These are phyloP conservation scores for Neolamprologus toae DNA, from an alignment of 2,113 vertebrate genomes.

Conservation along the genomic window DNA sequence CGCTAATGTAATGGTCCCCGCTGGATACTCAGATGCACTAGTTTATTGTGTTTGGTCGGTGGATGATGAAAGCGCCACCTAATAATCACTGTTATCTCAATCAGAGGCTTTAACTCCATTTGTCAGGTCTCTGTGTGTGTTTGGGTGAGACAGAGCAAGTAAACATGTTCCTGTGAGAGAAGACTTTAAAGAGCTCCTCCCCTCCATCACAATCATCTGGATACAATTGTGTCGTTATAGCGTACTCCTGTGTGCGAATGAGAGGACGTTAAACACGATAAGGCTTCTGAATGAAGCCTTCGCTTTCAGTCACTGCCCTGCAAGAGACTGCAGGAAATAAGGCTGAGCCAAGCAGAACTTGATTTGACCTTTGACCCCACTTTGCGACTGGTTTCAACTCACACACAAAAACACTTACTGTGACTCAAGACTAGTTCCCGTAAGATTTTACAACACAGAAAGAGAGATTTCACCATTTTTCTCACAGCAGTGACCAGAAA, in stretches of 20 bases:
- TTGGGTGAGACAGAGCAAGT: neutral
- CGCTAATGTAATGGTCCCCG: neutral
- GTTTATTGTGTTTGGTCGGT: neutral
- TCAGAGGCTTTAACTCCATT: slow-evolving; percentile 7
- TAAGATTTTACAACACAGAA: slow-evolving; percentile 6
- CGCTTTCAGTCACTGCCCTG: neutral
- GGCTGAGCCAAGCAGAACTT: neutral
- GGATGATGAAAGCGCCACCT: slow-evolving; percentile 20
- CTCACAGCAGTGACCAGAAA: neutral
- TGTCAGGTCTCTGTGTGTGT: neutral
- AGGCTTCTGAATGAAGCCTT: slow-evolving; percentile 27
- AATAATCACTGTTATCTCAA: slow-evolving; percentile 23
- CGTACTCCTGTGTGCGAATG: slow-evolving; percentile 35
- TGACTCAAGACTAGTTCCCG: slow-evolving; percentile 43
- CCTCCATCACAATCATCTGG: slow-evolving; percentile 57
- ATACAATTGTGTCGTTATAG: slow-evolving; percentile 65
- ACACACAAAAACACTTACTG: slow-evolving; percentile 43
- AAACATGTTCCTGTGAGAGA: slow-evolving; percentile 11
- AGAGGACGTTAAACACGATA: slow-evolving; percentile 40
- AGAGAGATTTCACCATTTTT: neutral
- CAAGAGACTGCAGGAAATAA: slow-evolving; percentile 48
- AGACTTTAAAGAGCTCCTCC: slow-evolving; percentile 23
- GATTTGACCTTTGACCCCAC: slow-evolving; percentile 49
- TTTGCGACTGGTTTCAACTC: slow-evolving; percentile 20
- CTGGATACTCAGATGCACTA: neutral